Conservation (phyloP, 2,797 vertebrate genomes). For the Acipenser transmontanus region DNA sequence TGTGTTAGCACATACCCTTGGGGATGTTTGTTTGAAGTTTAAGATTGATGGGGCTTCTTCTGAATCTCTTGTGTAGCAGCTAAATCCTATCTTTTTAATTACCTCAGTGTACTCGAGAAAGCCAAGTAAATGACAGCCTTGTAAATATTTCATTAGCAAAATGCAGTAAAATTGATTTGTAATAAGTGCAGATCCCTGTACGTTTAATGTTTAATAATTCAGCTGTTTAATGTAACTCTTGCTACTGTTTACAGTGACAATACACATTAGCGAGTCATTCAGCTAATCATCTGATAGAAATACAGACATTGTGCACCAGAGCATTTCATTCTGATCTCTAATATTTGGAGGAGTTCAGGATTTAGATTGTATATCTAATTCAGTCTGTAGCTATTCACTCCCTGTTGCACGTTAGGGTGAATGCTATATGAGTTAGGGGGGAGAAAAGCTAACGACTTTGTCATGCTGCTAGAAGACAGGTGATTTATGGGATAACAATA, state of each 20-base stretch:
- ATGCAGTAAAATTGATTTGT: conserved; percentile 2
- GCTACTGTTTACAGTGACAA: background rate
- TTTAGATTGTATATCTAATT: too few species aligned
- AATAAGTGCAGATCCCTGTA: conserved; percentile 2
- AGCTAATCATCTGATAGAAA: background rate
- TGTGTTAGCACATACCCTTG: background rate
- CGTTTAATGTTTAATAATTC: conserved; percentile 1
- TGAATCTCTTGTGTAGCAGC: background rate
- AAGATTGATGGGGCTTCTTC: background rate
- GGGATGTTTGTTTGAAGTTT: background rate
- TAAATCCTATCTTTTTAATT: conserved; percentile 3
- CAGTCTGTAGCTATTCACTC: too few species aligned
- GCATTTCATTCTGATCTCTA: background rate
- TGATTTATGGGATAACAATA: too few species aligned
- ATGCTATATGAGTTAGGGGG: too few species aligned
- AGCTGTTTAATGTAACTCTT: background rate
- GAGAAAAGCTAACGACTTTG: too few species aligned
- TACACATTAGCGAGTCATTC: background rate
- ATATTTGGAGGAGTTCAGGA: background rate
- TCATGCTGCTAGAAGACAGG: too few species aligned
- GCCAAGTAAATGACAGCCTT: conserved; percentile 1
- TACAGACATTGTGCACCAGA: background rate
- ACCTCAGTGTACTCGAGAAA: background rate
- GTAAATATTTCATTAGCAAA: conserved; percentile 4
- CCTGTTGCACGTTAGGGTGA: too few species aligned